A percentile compares a stretch with the other conserved stretches of the same genome.
Evolutionary conservation across 2,888 invertebrate species (phyloP).

Genomic region (Thysanoteuthis rhombus): DNA sequence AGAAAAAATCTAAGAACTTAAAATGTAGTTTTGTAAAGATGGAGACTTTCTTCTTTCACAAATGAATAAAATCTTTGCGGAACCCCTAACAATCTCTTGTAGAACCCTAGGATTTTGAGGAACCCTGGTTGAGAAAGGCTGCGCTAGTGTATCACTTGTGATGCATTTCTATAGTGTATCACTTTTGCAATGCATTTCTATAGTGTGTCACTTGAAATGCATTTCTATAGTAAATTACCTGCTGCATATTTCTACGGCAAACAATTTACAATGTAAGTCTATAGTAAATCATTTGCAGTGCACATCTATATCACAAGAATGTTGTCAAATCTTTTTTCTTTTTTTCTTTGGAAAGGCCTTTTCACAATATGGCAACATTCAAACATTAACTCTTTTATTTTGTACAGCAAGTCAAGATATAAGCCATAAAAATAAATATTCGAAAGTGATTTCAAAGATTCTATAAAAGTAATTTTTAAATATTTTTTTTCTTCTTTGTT

Average conservation of each 20-base stretch:
- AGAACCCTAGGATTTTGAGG: no score
- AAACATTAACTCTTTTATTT: background rate
- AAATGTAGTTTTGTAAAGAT: no score
- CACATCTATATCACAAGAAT: background rate
- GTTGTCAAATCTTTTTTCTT: background rate
- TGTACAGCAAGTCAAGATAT: background rate
- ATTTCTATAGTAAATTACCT: background rate
- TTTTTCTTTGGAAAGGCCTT: background rate
- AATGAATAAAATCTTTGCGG: no score
- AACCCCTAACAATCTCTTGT: no score
- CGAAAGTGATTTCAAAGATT: background rate
- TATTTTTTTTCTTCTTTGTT: background rate
- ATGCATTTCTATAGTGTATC: background rate
- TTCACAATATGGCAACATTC: background rate
- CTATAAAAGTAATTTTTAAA: background rate
- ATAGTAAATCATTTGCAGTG: background rate
- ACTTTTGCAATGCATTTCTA: background rate
- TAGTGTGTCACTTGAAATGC: background rate
- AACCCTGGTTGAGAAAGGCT: background rate
- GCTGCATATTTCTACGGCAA: background rate
- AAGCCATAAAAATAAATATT: slow-evolving; percentile 12
- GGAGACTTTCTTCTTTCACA: no score
- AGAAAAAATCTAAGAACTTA: no score
- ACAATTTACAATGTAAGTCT: background rate
- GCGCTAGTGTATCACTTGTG: background rate